These are phyloP conservation scores for Machaerirhynchus nigripectus DNA, from an alignment of 2,113 vertebrate species.

Conservation along the genomic window DNA sequence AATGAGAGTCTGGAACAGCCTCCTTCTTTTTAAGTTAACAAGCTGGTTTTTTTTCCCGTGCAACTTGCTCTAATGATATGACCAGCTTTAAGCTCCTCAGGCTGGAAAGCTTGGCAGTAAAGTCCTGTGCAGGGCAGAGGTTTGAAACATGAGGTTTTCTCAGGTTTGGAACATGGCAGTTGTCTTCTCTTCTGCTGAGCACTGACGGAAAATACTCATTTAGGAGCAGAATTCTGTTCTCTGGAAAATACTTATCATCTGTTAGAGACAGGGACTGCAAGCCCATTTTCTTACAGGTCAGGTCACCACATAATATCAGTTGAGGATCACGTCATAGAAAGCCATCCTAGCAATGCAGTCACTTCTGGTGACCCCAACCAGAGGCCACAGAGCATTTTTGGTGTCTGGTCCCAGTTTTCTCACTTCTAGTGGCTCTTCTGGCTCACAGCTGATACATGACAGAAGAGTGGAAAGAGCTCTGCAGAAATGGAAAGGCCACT, in stretches of 20 bases:
- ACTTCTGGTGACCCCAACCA: neutral
- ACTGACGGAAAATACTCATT: neutral
- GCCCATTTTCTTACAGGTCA: neutral
- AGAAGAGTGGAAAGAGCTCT: neutral
- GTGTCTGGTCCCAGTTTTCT: neutral
- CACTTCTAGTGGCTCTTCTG: neutral
- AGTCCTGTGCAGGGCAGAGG: neutral
- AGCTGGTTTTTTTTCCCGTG: neutral
- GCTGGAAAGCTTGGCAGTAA: neutral
- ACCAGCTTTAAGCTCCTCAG: slow-evolving; percentile 25
- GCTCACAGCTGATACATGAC: neutral
- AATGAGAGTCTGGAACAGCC: slow-evolving; percentile 43
- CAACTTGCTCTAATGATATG: slow-evolving; percentile 25
- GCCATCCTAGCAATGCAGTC: neutral
- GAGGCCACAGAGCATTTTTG: neutral
- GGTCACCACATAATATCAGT: neutral
- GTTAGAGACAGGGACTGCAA: neutral
- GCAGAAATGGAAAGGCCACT: neutral
- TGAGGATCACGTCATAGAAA: neutral
- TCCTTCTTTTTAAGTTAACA: neutral
- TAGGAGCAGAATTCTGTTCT: neutral
- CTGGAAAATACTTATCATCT: neutral
- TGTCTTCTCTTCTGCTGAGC: neutral
- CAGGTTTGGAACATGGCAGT: neutral
- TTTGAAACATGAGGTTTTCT: neutral